Percentiles rank a stretch among this genome's conserved stretches.
phyloP scores from a whole-genome alignment of 2,888 invertebrate genomes.

The Eurytoma adleriae region DNA sequence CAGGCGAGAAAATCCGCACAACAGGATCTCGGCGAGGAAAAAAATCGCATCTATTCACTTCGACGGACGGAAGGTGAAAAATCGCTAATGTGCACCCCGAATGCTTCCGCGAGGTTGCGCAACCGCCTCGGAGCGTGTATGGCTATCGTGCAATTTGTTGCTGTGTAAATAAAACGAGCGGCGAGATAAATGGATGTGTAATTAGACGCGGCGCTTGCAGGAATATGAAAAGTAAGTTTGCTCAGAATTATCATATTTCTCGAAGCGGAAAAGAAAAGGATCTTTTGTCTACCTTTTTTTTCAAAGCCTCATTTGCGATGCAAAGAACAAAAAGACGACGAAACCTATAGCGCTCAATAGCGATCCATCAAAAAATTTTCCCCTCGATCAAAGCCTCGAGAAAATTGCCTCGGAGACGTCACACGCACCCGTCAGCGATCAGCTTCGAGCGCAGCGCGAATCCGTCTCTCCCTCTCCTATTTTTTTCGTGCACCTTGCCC shows the following conservation, averaged over 20 bases:
- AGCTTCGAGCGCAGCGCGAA: too few species aligned
- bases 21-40: not conserved
- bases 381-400: too few species aligned
- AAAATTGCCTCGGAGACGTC: too few species aligned
- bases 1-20: not conserved
- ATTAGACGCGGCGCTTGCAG: constrained; percentile 3
- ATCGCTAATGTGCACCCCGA: constrained; percentile 8
- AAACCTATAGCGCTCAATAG: not conserved
- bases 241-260: constrained; percentile 15
- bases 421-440: too few species aligned
- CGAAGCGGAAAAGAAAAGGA: constrained; percentile 2
- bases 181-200: constrained; percentile 24
- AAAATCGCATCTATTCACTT: constrained; percentile 28
- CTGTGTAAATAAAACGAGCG: constrained; percentile 2
- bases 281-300: not conserved
- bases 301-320: not conserved
- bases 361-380: too few species aligned
- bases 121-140: not conserved
- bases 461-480: too few species aligned
- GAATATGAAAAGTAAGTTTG: constrained; percentile 21
- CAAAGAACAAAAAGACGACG: not conserved
- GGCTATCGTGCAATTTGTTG: constrained; percentile 7
- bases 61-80: constrained; percentile 26
- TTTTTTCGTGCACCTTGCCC: too few species aligned
- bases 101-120: constrained; percentile 24